These are phyloP conservation scores for Elymnias hypermnestra DNA, from an alignment of 1,140 invertebrate species.

Conservation along the genomic window DNA sequence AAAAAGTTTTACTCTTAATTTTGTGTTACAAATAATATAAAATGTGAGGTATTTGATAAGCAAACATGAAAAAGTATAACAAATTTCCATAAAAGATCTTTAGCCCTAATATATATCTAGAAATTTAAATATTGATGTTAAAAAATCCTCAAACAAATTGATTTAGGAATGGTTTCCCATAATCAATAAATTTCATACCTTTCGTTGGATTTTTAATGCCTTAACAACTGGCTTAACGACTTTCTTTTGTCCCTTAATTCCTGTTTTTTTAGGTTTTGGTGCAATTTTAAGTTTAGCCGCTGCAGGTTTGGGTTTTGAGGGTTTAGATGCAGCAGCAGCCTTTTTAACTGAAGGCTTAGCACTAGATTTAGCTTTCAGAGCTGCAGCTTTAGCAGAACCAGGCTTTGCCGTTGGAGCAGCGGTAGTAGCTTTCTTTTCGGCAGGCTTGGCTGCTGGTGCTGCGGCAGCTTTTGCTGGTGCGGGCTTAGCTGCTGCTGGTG, in stretches of 20 bases:
- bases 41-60: too few species aligned
- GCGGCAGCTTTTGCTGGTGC: conserved; percentile 73
- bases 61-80: too few species aligned
- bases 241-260: conserved; percentile 76
- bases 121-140: too few species aligned
- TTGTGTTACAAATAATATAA: too few species aligned
- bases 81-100: too few species aligned
- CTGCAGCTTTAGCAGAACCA: conserved; percentile 72
- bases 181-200: too few species aligned
- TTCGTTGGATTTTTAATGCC: conserved; percentile 86
- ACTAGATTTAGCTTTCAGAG: conserved; percentile 77
- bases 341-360: conserved; percentile 74
- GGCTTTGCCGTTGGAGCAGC: conserved; percentile 64
- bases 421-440: conserved; percentile 70
- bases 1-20: too few species aligned
- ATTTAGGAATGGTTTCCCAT: too few species aligned
- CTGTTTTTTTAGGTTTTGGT: conserved; percentile 81
- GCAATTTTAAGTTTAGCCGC: conserved; percentile 71
- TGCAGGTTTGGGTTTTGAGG: conserved; percentile 70
- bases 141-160: too few species aligned
- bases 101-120: too few species aligned
- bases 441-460: conserved; percentile 69
- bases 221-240: conserved; percentile 77
- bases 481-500: conserved; percentile 66
- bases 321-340: conserved; percentile 67